phyloP scores from a whole-genome alignment of 2,113 vertebrate genomes.

The Pedetes capensis region DNA sequence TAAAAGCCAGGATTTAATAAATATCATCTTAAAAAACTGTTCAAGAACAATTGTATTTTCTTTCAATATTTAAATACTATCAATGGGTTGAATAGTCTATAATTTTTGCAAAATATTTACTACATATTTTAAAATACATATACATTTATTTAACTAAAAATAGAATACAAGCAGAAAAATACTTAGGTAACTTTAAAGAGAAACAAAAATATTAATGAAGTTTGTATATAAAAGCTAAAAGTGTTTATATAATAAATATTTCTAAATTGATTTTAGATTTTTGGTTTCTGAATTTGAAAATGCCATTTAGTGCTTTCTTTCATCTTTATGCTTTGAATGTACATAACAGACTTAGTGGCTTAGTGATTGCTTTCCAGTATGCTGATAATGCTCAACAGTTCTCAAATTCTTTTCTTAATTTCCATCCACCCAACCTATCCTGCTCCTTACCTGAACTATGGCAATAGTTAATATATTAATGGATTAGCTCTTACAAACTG shows the following conservation, averaged over 20 bases:
- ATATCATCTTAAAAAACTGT: background rate
- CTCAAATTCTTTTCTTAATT: background rate
- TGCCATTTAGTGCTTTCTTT: background rate
- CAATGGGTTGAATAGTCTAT: background rate
- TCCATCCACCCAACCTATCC: fast-evolving
- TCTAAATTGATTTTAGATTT: background rate
- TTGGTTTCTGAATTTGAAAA: background rate
- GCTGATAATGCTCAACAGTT: background rate
- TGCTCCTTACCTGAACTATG: background rate
- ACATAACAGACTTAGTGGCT: no score
- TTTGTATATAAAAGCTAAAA: background rate
- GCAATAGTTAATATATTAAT: background rate
- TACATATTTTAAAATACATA: background rate
- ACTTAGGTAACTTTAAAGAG: background rate
- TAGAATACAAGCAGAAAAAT: background rate
- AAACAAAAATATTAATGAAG: background rate
- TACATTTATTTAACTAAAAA: background rate
- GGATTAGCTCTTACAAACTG: background rate
- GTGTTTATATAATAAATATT: background rate
- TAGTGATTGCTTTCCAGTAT: background rate
- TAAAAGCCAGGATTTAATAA: background rate
- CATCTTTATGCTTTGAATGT: background rate
- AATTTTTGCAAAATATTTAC: background rate
- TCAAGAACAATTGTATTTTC: background rate
- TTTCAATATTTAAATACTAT: background rate